Evolutionary conservation across 2,113 vertebrate genomes (phyloP).

Genomic region (Parotia lawesii): DNA sequence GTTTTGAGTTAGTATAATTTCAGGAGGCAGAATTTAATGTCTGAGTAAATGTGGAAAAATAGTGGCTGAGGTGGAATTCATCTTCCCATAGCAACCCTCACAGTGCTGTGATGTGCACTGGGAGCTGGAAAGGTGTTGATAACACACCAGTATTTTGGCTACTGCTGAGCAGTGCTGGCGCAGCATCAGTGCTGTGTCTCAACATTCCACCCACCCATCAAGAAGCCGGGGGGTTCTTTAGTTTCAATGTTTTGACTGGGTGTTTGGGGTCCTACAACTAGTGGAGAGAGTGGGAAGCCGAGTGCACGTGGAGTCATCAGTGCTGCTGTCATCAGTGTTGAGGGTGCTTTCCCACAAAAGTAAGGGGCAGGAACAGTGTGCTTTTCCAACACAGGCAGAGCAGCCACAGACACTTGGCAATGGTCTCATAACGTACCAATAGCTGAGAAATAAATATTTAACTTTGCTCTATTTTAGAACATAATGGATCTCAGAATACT

Average conservation of each 20-base stretch:
- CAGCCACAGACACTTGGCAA: neutral
- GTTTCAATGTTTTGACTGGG: neutral
- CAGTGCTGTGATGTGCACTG: neutral
- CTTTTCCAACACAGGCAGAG: neutral
- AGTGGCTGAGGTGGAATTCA: neutral
- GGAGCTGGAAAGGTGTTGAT: neutral
- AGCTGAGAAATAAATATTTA: conserved; percentile 40
- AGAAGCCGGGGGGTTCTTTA: neutral
- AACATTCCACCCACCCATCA: neutral
- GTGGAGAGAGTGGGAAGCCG: neutral
- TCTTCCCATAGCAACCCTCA: neutral
- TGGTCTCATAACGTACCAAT: neutral
- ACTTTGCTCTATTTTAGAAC: neutral
- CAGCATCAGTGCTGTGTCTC: neutral
- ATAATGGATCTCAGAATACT: neutral
- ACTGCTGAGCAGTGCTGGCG: neutral
- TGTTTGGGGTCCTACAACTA: neutral
- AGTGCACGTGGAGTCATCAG: neutral
- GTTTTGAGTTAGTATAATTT: neutral
- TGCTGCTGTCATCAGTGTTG: neutral
- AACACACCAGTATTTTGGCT: neutral
- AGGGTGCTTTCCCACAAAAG: neutral
- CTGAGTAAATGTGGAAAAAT: neutral
- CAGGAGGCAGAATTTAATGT: neutral
- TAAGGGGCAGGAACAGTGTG: neutral